phyloP scores from a whole-genome alignment of 53 echinoderm and acorn worm genomes.

The Apostichopus leukothele region DNA sequence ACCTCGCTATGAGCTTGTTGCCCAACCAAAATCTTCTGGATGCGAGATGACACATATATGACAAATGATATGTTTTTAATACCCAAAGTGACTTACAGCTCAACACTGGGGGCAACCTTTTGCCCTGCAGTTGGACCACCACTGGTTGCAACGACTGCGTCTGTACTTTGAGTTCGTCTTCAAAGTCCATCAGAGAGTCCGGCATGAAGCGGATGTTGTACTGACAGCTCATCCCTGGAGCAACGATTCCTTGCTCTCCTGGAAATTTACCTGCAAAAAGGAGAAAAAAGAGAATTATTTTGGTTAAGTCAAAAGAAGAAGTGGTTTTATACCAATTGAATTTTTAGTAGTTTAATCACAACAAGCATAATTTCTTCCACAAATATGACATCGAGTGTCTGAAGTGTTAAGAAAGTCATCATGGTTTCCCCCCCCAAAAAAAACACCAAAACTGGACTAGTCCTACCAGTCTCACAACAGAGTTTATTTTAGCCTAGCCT shows the following conservation, averaged over 20 bases:
- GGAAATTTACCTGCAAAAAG: constrained; percentile 83
- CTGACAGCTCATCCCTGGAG: constrained; percentile 99
- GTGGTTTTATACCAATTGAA: too few relatives aligned
- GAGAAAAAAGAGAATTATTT: background rate
- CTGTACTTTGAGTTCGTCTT: constrained; percentile 75
- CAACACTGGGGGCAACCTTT: constrained; percentile 77
- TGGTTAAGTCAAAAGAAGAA: too few relatives aligned
- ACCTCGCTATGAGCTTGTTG: too few relatives aligned
- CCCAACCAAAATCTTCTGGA: background rate
- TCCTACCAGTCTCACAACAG: too few relatives aligned
- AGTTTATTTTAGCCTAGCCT: too few relatives aligned
- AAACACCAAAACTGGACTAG: too few relatives aligned
- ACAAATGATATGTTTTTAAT: background rate
- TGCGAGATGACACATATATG: background rate
- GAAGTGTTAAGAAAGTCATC: too few relatives aligned
- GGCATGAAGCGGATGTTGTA: constrained; percentile 97
- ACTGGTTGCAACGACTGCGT: constrained; percentile 88
- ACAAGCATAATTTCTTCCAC: too few relatives aligned
- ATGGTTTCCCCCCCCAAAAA: too few relatives aligned
- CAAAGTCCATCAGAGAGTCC: constrained; percentile 94
- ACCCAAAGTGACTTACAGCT: constrained; percentile 62
- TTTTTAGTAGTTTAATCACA: too few relatives aligned
- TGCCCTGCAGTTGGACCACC: constrained; percentile 72
- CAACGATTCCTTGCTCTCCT: constrained; percentile 93
- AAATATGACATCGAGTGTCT: too few relatives aligned